Conservation (phyloP, 2,888 invertebrate genomes). For the Perithous albicinctus region DNA sequence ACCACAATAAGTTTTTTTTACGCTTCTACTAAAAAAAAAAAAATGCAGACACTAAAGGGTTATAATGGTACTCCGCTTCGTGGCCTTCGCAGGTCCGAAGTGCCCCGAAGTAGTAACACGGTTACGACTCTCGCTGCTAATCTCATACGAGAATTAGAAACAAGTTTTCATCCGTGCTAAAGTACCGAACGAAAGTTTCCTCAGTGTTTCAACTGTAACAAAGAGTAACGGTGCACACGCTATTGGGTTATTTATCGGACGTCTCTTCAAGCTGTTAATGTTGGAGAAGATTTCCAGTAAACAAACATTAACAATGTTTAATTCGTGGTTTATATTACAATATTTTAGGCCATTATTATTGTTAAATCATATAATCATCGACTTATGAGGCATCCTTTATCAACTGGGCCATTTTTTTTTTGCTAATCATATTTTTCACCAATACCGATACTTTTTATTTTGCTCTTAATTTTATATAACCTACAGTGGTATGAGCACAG, state of each 20-base stretch:
- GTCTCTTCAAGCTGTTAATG: constrained; percentile 2
- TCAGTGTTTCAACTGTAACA: not conserved
- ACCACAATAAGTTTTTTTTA: no score
- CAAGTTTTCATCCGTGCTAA: constrained; percentile 70
- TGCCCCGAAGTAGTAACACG: constrained; percentile 30
- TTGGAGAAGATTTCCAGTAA: not conserved
- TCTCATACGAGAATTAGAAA: constrained; percentile 75
- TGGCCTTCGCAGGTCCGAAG: not conserved
- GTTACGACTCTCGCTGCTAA: constrained; percentile 73
- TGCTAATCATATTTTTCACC: no score
- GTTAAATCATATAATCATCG: not conserved
- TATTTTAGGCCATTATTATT: not conserved
- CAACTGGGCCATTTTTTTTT: no score
- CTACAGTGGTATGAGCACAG: no score
- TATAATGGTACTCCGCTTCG: constrained; percentile 5
- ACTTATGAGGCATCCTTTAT: no score
- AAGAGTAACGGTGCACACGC: constrained; percentile 21
- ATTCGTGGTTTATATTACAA: not conserved
- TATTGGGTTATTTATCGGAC: constrained; percentile 13
- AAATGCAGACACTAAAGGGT: no score
- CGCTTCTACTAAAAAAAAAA: no score
- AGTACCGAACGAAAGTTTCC: not conserved
- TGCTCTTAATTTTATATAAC: no score
- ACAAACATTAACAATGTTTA: not conserved
- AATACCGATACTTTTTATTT: no score